A percentile compares a stretch with the other conserved stretches of the same genome.
Conservation (phyloP, 1,140 invertebrate species). For the Drosophila willistoni region DNA sequence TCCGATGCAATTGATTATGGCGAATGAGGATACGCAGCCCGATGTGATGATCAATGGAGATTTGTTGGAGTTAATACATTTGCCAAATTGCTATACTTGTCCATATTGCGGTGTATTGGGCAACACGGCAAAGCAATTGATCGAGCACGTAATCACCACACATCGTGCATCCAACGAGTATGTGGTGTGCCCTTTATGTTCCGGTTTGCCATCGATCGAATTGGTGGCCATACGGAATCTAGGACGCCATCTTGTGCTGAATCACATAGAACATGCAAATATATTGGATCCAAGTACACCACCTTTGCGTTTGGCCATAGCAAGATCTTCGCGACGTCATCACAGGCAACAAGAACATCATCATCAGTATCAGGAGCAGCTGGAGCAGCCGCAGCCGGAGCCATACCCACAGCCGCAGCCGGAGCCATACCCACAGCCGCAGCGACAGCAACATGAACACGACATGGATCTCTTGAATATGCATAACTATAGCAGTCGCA, state of each 20-base stretch:
- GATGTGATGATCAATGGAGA: constrained; percentile 29
- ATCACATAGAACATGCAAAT: constrained; percentile 66
- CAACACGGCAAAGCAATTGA: constrained; percentile 54
- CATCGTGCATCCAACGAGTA: constrained; percentile 48
- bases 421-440: no score
- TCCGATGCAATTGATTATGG: constrained; percentile 60
- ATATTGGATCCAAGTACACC: constrained; percentile 55
- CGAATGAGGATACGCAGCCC: constrained; percentile 3
- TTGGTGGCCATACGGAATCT: constrained; percentile 55
- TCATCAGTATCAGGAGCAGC: background rate
- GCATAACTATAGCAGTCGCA: background rate
- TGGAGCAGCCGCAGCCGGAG: background rate
- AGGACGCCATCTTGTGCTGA: constrained; percentile 52
- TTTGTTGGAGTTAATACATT: constrained; percentile 44
- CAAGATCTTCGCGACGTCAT: constrained; percentile 26
- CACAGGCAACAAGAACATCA: constrained; percentile 35
- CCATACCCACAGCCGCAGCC: background rate
- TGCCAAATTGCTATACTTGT: constrained; percentile 65
- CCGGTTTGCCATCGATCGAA: constrained; percentile 38
- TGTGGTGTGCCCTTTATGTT: constrained; percentile 68
- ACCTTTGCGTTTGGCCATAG: constrained; percentile 33
- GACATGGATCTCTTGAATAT: background rate
- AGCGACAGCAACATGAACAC: constrained; percentile 4
- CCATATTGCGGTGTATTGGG: constrained; percentile 56
- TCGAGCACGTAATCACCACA: constrained; percentile 50